phyloP scores from a whole-genome alignment of 1,140 invertebrate species.

The Trinorchestia longiramus region DNA sequence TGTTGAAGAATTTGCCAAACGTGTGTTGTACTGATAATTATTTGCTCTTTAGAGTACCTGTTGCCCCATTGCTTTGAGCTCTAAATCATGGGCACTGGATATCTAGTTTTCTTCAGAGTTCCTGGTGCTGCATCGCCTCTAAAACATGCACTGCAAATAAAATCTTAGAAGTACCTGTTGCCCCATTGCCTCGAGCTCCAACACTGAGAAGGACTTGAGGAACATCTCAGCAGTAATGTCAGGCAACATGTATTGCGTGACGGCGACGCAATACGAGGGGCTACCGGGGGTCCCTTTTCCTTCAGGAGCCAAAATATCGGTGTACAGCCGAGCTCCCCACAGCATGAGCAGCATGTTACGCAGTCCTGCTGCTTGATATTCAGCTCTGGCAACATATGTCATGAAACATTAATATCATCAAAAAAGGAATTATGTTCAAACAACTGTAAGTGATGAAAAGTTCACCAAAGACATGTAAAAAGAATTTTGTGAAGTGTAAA shows the following conservation, averaged over 20 bases:
- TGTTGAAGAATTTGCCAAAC: too few relatives aligned
- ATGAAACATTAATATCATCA: too few relatives aligned
- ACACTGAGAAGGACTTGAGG: conserved; percentile 6
- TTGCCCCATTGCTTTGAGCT: conserved; percentile 17
- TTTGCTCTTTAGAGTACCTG: not conserved
- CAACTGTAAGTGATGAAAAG: too few relatives aligned
- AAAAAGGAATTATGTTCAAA: too few relatives aligned
- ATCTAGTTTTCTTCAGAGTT: too few relatives aligned
- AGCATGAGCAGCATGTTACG: conserved; percentile 34
- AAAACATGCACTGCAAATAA: too few relatives aligned
- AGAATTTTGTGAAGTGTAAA: too few relatives aligned
- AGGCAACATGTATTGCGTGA: not conserved
- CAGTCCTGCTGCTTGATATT: not conserved
- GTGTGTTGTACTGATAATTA: too few relatives aligned
- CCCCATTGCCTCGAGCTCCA: conserved; percentile 25
- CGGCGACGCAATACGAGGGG: not conserved
- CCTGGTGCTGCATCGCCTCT: too few relatives aligned
- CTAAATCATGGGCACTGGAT: too few relatives aligned
- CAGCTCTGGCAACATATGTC: not conserved
- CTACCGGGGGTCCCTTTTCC: not conserved
- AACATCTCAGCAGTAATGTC: conserved; percentile 12
- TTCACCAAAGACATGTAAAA: too few relatives aligned
- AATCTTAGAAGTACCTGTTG: not conserved
- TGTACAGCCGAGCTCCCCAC: conserved; percentile 28
- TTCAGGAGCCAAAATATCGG: not conserved